Conservation (phyloP, 2,113 vertebrate species). For the Oryzias melastigma region DNA sequence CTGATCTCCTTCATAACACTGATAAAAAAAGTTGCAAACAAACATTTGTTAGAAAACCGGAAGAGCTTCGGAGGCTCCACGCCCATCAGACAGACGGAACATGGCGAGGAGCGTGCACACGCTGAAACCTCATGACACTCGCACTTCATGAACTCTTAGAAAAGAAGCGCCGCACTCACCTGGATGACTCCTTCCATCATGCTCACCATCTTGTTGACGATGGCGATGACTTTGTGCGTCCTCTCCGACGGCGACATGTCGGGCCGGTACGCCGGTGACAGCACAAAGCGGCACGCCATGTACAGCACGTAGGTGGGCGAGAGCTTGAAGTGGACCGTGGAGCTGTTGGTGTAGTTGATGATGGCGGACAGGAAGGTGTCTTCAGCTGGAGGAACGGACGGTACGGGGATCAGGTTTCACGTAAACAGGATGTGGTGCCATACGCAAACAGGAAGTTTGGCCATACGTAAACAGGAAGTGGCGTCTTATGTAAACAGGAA, state of each 20-base stretch:
- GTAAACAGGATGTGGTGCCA: neutral
- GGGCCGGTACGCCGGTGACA: constrained; percentile 88
- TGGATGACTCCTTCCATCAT: constrained; percentile 99
- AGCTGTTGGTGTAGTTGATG: constrained; percentile 99
- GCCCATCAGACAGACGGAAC: no score
- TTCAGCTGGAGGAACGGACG: constrained; percentile 80
- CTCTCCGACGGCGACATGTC: constrained; percentile 90
- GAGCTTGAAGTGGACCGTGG: constrained; percentile 96
- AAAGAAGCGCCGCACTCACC: constrained; percentile 77
- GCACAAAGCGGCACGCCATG: constrained; percentile 94
- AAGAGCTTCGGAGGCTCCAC: no score
- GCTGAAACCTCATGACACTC: neutral
- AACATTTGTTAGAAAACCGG: no score
- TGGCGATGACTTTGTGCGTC: constrained; percentile 95
- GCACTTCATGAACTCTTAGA: neutral
- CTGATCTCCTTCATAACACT: no score
- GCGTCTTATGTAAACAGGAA: neutral
- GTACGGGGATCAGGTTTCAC: neutral
- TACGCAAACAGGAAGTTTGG: no score
- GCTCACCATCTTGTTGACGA: constrained; percentile 99
- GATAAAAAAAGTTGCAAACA: no score
- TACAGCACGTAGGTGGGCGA: constrained; percentile 95
- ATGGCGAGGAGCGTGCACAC: neutral
- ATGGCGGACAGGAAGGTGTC: constrained; percentile 96
- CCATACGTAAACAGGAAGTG: no score